phyloP scores from a whole-genome alignment of 2,113 vertebrate genomes.

The Thinocorus orbignyianus region DNA sequence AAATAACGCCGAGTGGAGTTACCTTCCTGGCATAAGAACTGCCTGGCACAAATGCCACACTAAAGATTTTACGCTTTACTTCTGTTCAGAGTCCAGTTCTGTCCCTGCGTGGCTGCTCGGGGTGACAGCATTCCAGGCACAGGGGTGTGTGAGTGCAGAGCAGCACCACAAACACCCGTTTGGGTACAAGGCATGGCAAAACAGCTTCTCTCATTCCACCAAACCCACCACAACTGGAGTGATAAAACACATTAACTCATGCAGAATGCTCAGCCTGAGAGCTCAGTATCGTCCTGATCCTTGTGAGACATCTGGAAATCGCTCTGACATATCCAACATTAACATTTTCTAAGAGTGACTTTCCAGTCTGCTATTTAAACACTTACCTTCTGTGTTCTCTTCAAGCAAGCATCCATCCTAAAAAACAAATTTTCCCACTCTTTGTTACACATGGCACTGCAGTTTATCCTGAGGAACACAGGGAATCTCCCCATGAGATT shows the following conservation, averaged over 20 bases:
- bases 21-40: not conserved
- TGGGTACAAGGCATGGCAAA: not conserved
- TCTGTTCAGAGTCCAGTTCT: not conserved
- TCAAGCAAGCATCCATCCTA: not conserved
- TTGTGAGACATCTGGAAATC: not conserved
- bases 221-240: not conserved
- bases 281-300: not conserved
- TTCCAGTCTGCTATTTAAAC: not conserved
- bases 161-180: not conserved
- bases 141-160: not conserved
- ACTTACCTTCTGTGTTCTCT: not conserved
- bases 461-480: accelerated
- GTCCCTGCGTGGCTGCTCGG: not conserved
- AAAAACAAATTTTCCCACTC: not conserved
- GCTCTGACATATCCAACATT: not conserved
- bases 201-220: not conserved
- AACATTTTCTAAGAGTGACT: not conserved
- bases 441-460: not conserved
- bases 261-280: not conserved
- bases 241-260: not conserved
- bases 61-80: not conserved
- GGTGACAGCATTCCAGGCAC: not conserved
- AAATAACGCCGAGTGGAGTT: accelerated
- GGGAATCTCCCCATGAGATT: accelerated
- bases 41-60: not conserved